Evolutionary conservation across 2,888 invertebrate species (phyloP), one percentile per base, ranked within the genome.

Genomic region (Melieria crassipennis): DNA sequence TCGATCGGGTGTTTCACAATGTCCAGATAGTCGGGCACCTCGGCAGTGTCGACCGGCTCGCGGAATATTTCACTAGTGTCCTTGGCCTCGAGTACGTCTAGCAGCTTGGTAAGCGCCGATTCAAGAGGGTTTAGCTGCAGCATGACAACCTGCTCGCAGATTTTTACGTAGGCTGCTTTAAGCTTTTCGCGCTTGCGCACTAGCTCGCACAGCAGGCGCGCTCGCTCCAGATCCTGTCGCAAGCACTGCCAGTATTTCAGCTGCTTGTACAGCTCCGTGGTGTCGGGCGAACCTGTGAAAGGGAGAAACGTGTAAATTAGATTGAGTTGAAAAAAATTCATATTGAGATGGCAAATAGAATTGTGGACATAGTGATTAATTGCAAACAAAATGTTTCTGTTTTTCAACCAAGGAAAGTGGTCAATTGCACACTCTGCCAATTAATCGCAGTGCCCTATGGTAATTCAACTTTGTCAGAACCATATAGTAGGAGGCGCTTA

Each of bases 131-230:
- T 92, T 73, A 98, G 87, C 83, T 94, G 89, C 81, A 95, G 90
- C 86, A 94, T 92, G 74, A 94, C 88, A 82, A 94, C 93, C 78
- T 94, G 92, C 82, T 96, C 93, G 84, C 91, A 92, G 1, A 92
- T 91, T 86, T 93, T 92, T 0, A 94, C 92, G 79, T 91, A 89
- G 82, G 97, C 96, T 69, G 95, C 91, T 87, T 99, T 99, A 13
- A 96, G 89, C 80, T 97, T 97, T 87, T 99, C 99, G 56, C 99
- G 90, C 84, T 99, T 99, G 69, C 98, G 91, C 4, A 99, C 96
- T 76, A 98, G 86, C 86, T 99, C 99, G 83, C 98, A 97, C 0
- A 99, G 90, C 48, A 99, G 88, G 74, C 92, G 90, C 0, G 97
- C 97, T 72, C 97, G 90, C 85, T 99, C 99, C 76, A 99, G 88